Percentiles rank a stretch among this genome's conserved stretches.
phyloP scores from a whole-genome alignment of 2,113 vertebrate species.

The Ophthalmolycus amberensis region DNA sequence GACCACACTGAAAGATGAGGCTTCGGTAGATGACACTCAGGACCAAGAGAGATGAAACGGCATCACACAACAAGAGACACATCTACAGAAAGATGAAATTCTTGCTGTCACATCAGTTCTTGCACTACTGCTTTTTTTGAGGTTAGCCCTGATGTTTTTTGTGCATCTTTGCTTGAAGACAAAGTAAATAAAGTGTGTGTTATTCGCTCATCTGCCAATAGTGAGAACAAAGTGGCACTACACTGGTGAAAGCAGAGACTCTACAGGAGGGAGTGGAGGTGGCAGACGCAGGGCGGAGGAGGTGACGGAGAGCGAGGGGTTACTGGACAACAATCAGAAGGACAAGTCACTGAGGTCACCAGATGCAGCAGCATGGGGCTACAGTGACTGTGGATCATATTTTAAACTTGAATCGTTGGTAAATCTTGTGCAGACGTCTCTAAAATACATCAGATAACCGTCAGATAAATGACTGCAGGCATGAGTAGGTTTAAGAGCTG shows the following conservation, averaged over 20 bases:
- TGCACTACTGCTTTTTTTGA: neutral
- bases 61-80: constrained; percentile 16
- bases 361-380: constrained; percentile 6
- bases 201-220: constrained; percentile 13
- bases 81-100: neutral
- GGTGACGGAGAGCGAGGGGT: constrained; percentile 25
- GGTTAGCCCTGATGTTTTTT: neutral
- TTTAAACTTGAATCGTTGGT: neutral
- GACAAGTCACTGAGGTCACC: constrained; percentile 69
- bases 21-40: constrained; percentile 6
- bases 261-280: constrained; percentile 83
- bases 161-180: neutral
- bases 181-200: constrained; percentile 8
- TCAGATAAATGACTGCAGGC: neutral
- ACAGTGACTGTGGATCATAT: neutral
- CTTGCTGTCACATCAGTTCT: neutral
- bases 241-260: constrained; percentile 53
- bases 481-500: neutral
- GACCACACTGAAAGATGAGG: constrained; percentile 14
- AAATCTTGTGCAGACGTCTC: neutral
- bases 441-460: neutral
- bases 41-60: constrained; percentile 9
- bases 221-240: constrained; percentile 34
- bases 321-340: constrained; percentile 14
- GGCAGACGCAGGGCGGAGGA: constrained; percentile 81